Evolutionary conservation across 2,113 vertebrate genomes (phyloP).

Genomic region (Saccopteryx leptura): DNA sequence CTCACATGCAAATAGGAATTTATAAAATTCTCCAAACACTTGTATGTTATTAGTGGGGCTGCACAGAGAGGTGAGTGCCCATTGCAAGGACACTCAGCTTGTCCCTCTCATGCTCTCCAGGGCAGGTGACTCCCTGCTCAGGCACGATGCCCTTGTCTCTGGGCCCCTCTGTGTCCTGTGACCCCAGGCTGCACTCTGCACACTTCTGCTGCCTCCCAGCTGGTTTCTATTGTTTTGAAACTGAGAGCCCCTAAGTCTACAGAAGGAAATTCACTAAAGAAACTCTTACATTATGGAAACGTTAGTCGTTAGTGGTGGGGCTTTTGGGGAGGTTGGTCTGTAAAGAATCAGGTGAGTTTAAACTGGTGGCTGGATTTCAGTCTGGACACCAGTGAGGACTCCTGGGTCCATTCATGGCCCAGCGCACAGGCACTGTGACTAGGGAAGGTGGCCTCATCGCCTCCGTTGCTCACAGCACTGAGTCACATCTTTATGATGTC

Average conservation of each 20-base stretch:
- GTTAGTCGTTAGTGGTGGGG: rapidly evolving
- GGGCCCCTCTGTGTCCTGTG: not conserved
- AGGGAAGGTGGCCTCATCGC: rapidly evolving
- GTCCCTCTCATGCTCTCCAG: too few relatives aligned
- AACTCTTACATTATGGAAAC: rapidly evolving
- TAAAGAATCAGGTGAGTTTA: not conserved
- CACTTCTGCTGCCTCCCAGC: not conserved
- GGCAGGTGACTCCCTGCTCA: not conserved
- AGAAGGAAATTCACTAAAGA: not conserved
- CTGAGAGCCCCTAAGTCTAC: rapidly evolving
- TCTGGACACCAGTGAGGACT: too few relatives aligned
- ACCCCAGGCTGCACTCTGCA: not conserved
- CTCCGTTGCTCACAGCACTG: rapidly evolving
- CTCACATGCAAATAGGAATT: not conserved
- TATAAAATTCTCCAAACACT: not conserved
- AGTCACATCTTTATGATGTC: too few relatives aligned
- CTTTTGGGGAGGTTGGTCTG: not conserved
- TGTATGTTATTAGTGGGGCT: rapidly evolving
- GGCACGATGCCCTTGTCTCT: not conserved
- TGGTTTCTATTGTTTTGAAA: not conserved
- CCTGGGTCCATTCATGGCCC: not conserved
- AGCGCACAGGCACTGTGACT: rapidly evolving
- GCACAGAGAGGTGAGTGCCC: rapidly evolving
- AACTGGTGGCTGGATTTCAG: not conserved
- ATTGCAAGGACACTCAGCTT: rapidly evolving